phyloP scores from a whole-genome alignment of 2,797 vertebrate genomes.

The Macrochelys suwanniensis region DNA sequence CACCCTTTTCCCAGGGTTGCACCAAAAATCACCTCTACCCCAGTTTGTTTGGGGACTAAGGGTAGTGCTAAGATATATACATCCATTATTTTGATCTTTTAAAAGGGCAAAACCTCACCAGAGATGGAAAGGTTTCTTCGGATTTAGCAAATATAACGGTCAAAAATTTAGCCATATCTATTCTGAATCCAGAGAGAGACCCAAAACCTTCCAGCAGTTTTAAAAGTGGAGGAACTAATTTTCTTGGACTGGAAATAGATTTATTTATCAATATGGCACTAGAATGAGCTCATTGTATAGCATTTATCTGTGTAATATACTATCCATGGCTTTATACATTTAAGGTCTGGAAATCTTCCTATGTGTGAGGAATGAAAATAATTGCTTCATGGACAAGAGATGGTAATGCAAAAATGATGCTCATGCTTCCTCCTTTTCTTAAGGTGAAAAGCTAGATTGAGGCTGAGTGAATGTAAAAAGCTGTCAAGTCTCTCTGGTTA shows the following conservation, averaged over 20 bases:
- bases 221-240: not conserved
- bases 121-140: not conserved
- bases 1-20: not conserved
- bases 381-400: not conserved
- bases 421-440: not conserved
- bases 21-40: not conserved
- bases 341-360: not conserved
- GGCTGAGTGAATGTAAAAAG: conserved; percentile 17
- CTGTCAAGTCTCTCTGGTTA: not conserved
- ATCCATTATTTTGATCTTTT: not conserved
- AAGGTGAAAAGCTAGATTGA: not conserved
- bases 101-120: not conserved
- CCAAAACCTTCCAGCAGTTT: not conserved
- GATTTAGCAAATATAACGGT: not conserved
- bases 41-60: not conserved
- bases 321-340: not conserved
- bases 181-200: not conserved
- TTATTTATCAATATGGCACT: not conserved
- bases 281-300: not conserved
- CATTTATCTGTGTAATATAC: not conserved
- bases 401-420: not conserved
- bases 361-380: not conserved
- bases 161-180: not conserved
- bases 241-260: not conserved
- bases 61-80: not conserved